Conservation (phyloP, 2,113 vertebrate genomes). For the Oceanodroma tethys region DNA sequence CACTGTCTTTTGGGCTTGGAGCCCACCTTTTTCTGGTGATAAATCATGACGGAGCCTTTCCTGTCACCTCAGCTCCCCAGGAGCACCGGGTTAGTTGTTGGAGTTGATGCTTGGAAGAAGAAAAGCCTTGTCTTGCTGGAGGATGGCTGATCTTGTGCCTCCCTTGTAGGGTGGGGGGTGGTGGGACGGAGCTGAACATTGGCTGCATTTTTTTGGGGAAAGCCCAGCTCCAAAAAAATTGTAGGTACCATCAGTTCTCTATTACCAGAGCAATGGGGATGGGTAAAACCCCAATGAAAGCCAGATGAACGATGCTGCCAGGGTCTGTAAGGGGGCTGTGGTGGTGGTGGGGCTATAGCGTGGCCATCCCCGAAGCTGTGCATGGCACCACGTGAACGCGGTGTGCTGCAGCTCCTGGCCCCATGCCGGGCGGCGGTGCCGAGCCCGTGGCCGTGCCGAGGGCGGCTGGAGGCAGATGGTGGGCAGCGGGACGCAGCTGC, state of each 20-base stretch:
- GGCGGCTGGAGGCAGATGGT: background rate
- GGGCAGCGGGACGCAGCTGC: background rate
- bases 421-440: fast-evolving
- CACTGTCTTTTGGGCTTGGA: background rate
- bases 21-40: background rate
- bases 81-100: background rate
- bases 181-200: background rate
- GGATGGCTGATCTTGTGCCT: background rate
- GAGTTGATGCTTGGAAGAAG: background rate
- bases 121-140: background rate
- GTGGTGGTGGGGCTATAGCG: background rate
- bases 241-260: fast-evolving
- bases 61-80: background rate
- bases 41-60: background rate
- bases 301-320: background rate
- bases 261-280: background rate
- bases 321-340: too few species aligned
- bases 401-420: background rate
- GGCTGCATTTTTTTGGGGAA: background rate
- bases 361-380: background rate
- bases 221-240: background rate
- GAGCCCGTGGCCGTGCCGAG: fast-evolving
- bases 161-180: background rate
- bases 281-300: background rate
- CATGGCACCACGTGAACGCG: fast-evolving